Evolutionary conservation across 2,888 invertebrate genomes (phyloP), one percentile per base, ranked within the genome.

Genomic region (Xestia c-nigrum): DNA sequence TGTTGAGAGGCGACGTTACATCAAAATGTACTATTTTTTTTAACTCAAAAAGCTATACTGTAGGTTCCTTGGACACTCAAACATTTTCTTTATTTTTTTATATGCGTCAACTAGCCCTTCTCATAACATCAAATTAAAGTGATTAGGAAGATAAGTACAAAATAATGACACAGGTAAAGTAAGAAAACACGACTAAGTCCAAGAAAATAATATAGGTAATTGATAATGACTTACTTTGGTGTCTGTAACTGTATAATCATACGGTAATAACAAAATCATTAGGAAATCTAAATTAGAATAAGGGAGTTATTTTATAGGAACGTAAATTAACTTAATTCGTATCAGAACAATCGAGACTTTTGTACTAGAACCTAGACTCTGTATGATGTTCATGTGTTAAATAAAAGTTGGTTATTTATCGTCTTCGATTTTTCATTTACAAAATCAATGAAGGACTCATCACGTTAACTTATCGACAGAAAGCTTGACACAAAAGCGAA

Each of bases 221-320:
- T 47, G 31, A 14, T 80, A 46, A 61, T 64, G 16, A 50, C 77
- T 57, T 64, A 55, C 52, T 57, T 64, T 43, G 40, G 2, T 43
- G 3, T 21, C 38, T 10, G 12, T 65, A 74, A 65, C 7, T 43
- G 0, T 43, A 43, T 43, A 55, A 78, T 78, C 57, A 57, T 47
- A 47, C 5, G 40, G 47, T 69, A 68, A 68, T 76, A 72, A 80
- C 4, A 52, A 61, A 52, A 12, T 72, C 50, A 61, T 72, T 72
- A 72, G 14, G 38, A 43, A n/a, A 43, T 16, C n/a, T 16, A 64
- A 64, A 43, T 24, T 14, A 16, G 6, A 64, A 14, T 43, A 64
- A n/a, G 12, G 43, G 43, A 5, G 24, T 43, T 9, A 21, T 64
- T 64, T 43, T 43, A 24, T 0, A 64, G 4, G 43, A 40, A 63